Evolutionary conservation across 2,797 vertebrate species (phyloP).

Genomic region (Podargus strigoides): DNA sequence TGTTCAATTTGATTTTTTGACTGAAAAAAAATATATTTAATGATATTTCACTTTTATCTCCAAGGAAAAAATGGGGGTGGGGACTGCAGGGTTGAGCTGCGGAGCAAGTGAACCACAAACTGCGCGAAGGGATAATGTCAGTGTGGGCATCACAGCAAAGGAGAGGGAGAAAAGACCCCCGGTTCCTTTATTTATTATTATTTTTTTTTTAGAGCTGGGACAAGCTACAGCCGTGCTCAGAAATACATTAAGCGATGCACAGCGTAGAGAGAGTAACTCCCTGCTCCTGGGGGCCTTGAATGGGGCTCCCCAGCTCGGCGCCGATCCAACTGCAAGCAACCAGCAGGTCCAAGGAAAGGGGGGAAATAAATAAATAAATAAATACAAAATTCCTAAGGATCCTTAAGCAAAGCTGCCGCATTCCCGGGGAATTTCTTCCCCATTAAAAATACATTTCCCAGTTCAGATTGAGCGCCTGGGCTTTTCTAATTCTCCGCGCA

Average conservation of each 20-base stretch:
- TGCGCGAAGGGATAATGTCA: background rate
- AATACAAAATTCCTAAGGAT: background rate
- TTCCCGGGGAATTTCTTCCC: background rate
- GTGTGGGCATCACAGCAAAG: background rate
- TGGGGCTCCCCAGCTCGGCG: background rate
- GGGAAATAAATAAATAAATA: rapidly evolving
- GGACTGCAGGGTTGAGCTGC: background rate
- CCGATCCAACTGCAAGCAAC: background rate
- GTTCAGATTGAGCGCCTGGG: background rate
- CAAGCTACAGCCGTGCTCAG: background rate
- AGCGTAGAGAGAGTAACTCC: background rate
- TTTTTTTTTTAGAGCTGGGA: background rate
- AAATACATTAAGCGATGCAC: background rate
- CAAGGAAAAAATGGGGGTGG: background rate
- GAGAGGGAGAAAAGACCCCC: background rate
- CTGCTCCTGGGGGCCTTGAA: background rate
- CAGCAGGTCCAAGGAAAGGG: background rate
- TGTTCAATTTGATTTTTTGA: background rate
- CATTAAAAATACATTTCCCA: background rate
- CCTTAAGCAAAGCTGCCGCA: background rate
- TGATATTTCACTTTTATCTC: background rate
- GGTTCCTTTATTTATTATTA: background rate
- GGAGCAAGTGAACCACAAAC: background rate
- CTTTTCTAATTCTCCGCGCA: background rate
- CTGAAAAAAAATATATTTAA: background rate